Base-by-base conservation (phyloP, 2,797 vertebrate species). In the Synanceia verrucosa region DNA sequence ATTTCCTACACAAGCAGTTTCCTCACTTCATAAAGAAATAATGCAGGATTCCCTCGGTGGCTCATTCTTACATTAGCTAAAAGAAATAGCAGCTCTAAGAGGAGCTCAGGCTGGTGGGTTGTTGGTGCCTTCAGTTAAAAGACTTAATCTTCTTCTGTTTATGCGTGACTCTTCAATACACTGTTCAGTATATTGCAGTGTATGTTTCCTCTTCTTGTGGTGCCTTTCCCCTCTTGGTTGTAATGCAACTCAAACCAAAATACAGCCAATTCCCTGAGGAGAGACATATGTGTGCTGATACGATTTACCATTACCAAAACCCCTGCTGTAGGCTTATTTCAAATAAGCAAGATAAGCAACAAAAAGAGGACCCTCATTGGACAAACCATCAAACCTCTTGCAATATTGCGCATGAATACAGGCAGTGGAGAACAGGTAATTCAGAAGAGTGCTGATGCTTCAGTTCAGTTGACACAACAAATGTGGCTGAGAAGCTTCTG, bases 281-380 rank as follows among this genome's bases (percentile, higher is more conserved):
- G 43, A 41, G 13, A 36, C 72, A 59, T 43, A 16, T 76, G 61
- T 66, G 39, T 52, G 29, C 46, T 75, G 51, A 82, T 65, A 59
- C 6, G 61, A 59, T 60, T 76, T 73, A n/a, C 37, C 58, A 11
- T 46, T 5, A 39, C 47, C 58, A 64, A 55, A 55, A 67, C 21
- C 46, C 41, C 31, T 41, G 56, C 66, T 26, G 19, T 31, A 21
- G 52, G 56, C 51, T 53, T 43, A 34, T 84, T 71, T 82, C 16
- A 60, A 73, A 76, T 43, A 60, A 65, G 77, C 62, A 63, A 18
- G 52, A 75, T 70, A 65, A 77, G 72, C 72, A 59, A 70, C 78
- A 71, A 19, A 21, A 10, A 52, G 21, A 21, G n/a, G 18, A 63
- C 34, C 55, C 59, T 71, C 19, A 24, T 62, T 31, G 58, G 52